Evolutionary conservation across 2,888 invertebrate genomes (phyloP), one percentile per base, ranked within the genome.

Genomic region (Tipula helvola): DNA sequence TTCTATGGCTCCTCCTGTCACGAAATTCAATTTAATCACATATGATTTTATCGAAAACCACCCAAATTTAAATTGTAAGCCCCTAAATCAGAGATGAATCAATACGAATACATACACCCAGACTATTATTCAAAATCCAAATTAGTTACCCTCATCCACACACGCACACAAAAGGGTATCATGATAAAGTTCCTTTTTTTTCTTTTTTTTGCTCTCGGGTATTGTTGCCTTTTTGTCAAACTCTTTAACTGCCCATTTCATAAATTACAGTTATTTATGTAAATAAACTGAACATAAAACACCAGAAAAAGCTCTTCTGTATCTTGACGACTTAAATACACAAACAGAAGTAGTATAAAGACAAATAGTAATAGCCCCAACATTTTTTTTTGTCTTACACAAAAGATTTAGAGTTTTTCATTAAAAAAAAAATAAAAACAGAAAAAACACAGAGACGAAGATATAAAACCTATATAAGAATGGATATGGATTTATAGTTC

Each of bases 261-360:
- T 71, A 71, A 71, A 71, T 71, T 71, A 71, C 71, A 71, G 71
- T 71, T 71, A 71, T 71, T 71, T 71, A 71, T 71, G 71, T 71
- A 71, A 71, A 71, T 71, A 71, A 71, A 71, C 71, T 71, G 28
- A 71, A 71, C 28, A 71, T 28, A 71, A 71, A 71, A 71, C 71
- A 71, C 71, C 18, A 28, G 10, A 71, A 71, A 71, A 71, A 71
- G 28, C 18, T 71, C 71, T 71, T 28, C 39, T 7, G 7, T 57
- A 71, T 71, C 71, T 28, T 71, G 28, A 71, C 71, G 71, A 71
- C 71, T 71, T 71, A 71, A 71, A 71, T 28, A 71, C 2, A 71
- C 2, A 71, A 18, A 28, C 71, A 71, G 28, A 28, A 28, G 71
- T 71, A 71, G 71, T 7, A 71, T 28, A 18, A 28, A 28, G 71